A percentile compares a stretch with the other conserved stretches of the same genome.
Conservation (phyloP, 2,797 vertebrate genomes). For the Anableps anableps region DNA sequence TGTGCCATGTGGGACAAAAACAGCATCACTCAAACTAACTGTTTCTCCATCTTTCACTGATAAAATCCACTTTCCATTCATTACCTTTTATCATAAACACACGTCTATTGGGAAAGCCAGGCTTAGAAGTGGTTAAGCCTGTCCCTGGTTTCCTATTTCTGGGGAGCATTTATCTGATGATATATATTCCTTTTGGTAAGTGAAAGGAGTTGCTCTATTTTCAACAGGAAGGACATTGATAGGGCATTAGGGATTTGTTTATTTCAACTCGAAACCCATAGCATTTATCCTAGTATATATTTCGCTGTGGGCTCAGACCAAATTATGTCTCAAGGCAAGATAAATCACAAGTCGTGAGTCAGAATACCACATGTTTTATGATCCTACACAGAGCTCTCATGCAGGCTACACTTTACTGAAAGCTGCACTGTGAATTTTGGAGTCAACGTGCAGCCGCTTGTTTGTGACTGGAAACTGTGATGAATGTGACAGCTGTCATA, state of each 20-base stretch:
- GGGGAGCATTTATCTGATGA: conserved; percentile 82
- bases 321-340: conserved; percentile 79
- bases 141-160: conserved; percentile 80
- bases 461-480: conserved; percentile 71
- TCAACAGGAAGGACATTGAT: conserved; percentile 83
- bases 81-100: conserved; percentile 81
- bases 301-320: conserved; percentile 74
- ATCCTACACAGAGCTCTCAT: conserved; percentile 69
- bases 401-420: conserved; percentile 66
- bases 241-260: conserved; percentile 84
- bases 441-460: conserved; percentile 60
- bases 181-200: conserved; percentile 83
- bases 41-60: conserved; percentile 78
- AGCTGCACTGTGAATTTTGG: conserved; percentile 65
- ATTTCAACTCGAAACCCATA: conserved; percentile 80
- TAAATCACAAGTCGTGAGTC: conserved; percentile 78
- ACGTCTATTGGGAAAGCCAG: conserved; percentile 68
- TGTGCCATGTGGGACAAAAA: conserved; percentile 80
- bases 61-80: conserved; percentile 85
- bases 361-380: conserved; percentile 75
- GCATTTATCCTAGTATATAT: conserved; percentile 78
- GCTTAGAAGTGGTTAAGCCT: conserved; percentile 82
- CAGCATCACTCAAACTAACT: conserved; percentile 79
- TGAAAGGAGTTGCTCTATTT: conserved; percentile 79
- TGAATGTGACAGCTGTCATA: conserved; percentile 81